These are phyloP conservation scores for Loriculus beryllinus DNA, from an alignment of 2,797 vertebrate species.

Conservation along the genomic window DNA sequence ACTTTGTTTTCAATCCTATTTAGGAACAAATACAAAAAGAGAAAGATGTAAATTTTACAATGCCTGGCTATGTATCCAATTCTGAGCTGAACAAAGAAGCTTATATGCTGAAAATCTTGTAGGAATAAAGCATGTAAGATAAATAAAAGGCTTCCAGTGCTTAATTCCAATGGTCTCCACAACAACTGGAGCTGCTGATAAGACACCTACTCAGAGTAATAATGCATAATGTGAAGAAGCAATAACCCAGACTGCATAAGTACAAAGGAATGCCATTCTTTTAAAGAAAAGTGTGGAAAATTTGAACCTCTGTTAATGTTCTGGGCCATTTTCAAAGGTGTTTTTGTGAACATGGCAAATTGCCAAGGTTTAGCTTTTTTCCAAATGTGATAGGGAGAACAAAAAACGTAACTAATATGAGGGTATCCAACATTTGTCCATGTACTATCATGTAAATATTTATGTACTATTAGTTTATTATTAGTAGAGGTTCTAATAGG, in stretches of 20 bases:
- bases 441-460: conserved; percentile 67
- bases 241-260: conserved; percentile 68
- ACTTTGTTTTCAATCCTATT: conserved; percentile 78
- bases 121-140: conserved; percentile 75
- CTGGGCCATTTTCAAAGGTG: conserved; percentile 67
- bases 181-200: conserved; percentile 80
- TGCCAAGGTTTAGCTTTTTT: conserved; percentile 52
- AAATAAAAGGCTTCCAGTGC: conserved; percentile 77
- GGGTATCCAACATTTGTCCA: conserved; percentile 46
- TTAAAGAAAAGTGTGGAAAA: conserved; percentile 67
- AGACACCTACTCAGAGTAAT: conserved; percentile 78
- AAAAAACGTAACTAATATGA: conserved; percentile 43
- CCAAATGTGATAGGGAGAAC: conserved; percentile 8
- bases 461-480: conserved; percentile 57
- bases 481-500: conserved; percentile 66
- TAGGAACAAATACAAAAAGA: conserved; percentile 71
- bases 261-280: conserved; percentile 67
- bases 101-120: conserved; percentile 77
- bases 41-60: conserved; percentile 74
- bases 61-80: conserved; percentile 70
- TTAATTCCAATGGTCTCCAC: conserved; percentile 76
- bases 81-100: conserved; percentile 75
- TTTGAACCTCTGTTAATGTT: conserved; percentile 59
- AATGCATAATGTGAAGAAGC: conserved; percentile 75
- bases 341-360: conserved; percentile 47